Percentiles rank a stretch among this genome's conserved stretches.
Evolutionary conservation across 2,113 vertebrate species (phyloP).

Genomic region (Oryzias curvinotus): DNA sequence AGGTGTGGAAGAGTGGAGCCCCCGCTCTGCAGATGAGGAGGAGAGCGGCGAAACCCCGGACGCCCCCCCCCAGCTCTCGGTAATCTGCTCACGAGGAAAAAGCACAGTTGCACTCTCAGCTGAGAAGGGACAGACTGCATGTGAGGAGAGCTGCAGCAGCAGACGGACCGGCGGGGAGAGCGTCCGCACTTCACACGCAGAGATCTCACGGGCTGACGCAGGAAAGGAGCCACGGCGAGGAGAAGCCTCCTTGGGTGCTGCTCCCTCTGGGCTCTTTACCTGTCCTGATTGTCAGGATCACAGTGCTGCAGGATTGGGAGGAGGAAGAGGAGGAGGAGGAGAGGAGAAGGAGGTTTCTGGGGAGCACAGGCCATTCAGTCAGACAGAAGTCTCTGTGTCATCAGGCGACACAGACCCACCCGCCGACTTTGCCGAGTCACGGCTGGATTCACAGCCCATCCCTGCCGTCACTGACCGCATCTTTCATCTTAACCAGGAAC

Average conservation of each 20-base stretch:
- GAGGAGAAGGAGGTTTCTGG: conserved; percentile 49
- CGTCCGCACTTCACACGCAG: conserved; percentile 35
- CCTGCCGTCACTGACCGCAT: conserved; percentile 45
- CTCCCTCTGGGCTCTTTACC: conserved; percentile 47
- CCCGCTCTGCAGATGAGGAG: conserved; percentile 42
- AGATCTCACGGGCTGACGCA: conserved; percentile 44
- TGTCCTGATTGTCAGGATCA: conserved; percentile 61
- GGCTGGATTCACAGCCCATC: conserved; percentile 56
- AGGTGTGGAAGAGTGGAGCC: conserved; percentile 32
- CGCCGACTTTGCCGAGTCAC: conserved; percentile 72
- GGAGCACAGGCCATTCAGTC: conserved; percentile 67
- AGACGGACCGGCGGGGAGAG: conserved; percentile 47
- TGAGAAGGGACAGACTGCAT: conserved; percentile 46
- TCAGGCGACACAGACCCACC: conserved; percentile 65
- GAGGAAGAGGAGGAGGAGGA: conserved; percentile 40
- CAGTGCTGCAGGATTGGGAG: conserved; percentile 50
- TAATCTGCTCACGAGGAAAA: conserved; percentile 56
- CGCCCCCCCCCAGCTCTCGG: conserved; percentile 38
- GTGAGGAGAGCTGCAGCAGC: conserved; percentile 58
- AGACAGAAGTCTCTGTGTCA: conserved; percentile 65
- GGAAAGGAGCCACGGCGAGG: conserved; percentile 52
- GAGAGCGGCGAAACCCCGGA: conserved; percentile 34
- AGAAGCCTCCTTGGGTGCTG: conserved; percentile 48
- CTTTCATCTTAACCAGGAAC: conserved; percentile 32
- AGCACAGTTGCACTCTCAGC: conserved; percentile 58